These are phyloP conservation scores for Ommatoiulus sabulosus DNA, from an alignment of 2,888 invertebrate species.

Conservation along the genomic window DNA sequence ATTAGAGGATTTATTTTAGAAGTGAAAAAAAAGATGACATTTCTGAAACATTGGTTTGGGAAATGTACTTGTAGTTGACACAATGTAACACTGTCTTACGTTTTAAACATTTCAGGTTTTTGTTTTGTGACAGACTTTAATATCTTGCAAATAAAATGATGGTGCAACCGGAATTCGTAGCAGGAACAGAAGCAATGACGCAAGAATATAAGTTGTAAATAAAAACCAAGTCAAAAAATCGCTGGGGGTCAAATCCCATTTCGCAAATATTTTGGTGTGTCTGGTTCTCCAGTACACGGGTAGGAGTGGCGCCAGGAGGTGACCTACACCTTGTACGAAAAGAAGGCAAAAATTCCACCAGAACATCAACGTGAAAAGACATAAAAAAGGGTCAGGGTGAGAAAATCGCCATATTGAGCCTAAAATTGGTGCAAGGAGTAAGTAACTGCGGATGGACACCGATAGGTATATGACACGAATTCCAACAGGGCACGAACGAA, in stretches of 20 bases:
- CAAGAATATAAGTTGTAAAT: neutral
- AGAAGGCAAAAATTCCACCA: neutral
- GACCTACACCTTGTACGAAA: slow-evolving; percentile 40
- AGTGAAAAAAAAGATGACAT: too few species aligned
- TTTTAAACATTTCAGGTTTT: too few species aligned
- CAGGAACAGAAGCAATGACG: neutral
- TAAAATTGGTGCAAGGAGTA: neutral
- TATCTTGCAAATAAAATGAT: neutral
- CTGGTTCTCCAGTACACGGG: neutral
- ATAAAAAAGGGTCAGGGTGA: slow-evolving; percentile 37
- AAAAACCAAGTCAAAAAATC: slow-evolving; percentile 13
- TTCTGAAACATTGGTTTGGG: too few species aligned
- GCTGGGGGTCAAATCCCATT: slow-evolving; percentile 15
- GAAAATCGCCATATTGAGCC: slow-evolving; percentile 3
- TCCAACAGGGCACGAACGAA: slow-evolving; percentile 14
- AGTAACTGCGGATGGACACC: neutral
- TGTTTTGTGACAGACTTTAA: neutral
- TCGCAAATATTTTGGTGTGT: slow-evolving; percentile 25
- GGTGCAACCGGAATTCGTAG: neutral
- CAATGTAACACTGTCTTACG: too few species aligned
- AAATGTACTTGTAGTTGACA: too few species aligned
- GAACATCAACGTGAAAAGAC: neutral
- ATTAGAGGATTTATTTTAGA: too few species aligned
- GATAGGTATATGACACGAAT: neutral
- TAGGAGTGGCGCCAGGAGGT: neutral